Conservation (phyloP, 2,888 invertebrate genomes). For the Xylophagus ater region DNA sequence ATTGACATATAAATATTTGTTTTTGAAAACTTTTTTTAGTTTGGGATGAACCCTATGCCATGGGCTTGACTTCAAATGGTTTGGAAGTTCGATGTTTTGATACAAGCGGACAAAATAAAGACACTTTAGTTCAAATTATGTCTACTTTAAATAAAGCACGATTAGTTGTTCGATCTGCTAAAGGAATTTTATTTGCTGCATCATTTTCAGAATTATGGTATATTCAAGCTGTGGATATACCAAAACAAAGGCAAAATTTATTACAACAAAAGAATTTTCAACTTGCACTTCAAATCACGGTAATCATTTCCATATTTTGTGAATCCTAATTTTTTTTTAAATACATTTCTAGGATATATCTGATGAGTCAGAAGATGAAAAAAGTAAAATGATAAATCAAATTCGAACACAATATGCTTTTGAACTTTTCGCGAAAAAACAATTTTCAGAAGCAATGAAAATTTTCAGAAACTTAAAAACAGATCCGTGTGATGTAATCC, state of each 20-base stretch:
- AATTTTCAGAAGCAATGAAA: conserved; percentile 82
- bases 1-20: neutral
- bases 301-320: conserved; percentile 33
- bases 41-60: conserved; percentile 87
- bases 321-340: neutral
- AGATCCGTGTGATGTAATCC: conserved; percentile 91
- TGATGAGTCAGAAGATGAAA: conserved; percentile 69
- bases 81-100: conserved; percentile 81
- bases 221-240: conserved; percentile 66
- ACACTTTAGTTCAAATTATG: conserved; percentile 60
- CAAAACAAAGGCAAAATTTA: conserved; percentile 72
- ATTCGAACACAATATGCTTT: conserved; percentile 87
- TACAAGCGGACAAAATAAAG: conserved; percentile 50
- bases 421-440: conserved; percentile 79
- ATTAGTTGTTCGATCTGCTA: conserved; percentile 59
- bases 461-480: conserved; percentile 82
- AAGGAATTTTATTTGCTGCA: conserved; percentile 75
- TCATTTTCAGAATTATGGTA: conserved; percentile 85
- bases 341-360: conserved; percentile 59
- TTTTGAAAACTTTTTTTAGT: conserved; percentile 36
- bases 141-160: conserved; percentile 63
- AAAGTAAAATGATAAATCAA: conserved; percentile 66
- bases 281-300: conserved; percentile 81
- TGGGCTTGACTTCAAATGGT: conserved; percentile 72
- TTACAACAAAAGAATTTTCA: conserved; percentile 87